Base-by-base conservation (phyloP, 1,140 invertebrate species). In the Melitaea cinxia region DNA sequence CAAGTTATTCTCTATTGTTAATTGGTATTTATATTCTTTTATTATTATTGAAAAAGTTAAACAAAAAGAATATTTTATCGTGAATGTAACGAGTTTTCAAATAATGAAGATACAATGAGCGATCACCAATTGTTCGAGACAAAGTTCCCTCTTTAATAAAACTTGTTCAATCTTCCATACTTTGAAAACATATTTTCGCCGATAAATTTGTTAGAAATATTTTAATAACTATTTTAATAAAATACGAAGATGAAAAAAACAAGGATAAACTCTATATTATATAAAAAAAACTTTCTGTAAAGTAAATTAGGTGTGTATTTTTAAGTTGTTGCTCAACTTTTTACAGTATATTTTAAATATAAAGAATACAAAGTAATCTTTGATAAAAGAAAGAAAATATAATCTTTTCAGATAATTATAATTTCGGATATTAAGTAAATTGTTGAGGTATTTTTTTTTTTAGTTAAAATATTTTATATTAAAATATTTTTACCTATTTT, bases 91-190 rank as follows among this genome's bases (percentile, higher is more conserved):
- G 10, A 17, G 26, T 49, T 47, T 52, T 60, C 33, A 52, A 50
- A 50, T 60, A 62, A 37, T 62, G 26, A 55, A 62, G 52, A 62
- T 53, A 62, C 60, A 55, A 62, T 33, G 60, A 62, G 15, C 35
- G 60, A 52, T 54, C 49, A 45, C 47, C 60, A 53, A 52, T 65
- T 65, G 62, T 49, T 57, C 55, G 17, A 33, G 30, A 57, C 39
- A 47, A 55, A 62, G 50, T 65, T 64, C 54, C 42, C 21, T 63
- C 37, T 65, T 57, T 14, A 50, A 57, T 65, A 57, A 65, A 56
- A 65, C 19, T 65, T 65, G 23, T 57, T 58, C 54, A 65, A 58
- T 58, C 53, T 57, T 39, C 42, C 30, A 65, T 52, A 65, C 54
- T 57, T 65, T 58, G 53, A 50, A 28, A 64, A 52, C 45, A 52